These are phyloP conservation scores for Danionella dracula DNA, from an alignment of 2,797 vertebrate genomes.

Conservation along the genomic window DNA sequence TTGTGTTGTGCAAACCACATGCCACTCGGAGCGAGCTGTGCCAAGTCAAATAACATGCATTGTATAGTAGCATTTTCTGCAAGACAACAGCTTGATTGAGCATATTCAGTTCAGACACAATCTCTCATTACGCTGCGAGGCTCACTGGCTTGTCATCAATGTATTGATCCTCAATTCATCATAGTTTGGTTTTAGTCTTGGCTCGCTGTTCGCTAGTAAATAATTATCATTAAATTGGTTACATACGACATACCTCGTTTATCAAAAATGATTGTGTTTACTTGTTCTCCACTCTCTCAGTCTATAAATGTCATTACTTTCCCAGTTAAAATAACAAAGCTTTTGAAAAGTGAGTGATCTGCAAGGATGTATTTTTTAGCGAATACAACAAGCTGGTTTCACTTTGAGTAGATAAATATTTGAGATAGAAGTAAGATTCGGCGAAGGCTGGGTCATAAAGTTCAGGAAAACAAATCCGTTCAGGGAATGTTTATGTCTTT, in stretches of 20 bases:
- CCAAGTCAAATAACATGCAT: conserved; percentile 31
- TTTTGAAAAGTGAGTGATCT: conserved; percentile 7
- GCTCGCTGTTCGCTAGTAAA: conserved; percentile 9
- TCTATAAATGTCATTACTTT: conserved; percentile 16
- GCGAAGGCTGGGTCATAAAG: conserved; percentile 9
- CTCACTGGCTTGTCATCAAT: conserved; percentile 32
- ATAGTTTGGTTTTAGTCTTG: conserved; percentile 10
- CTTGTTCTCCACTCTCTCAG: conserved; percentile 9
- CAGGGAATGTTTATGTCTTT: conserved; percentile 16
- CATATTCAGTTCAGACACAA: conserved; percentile 21
- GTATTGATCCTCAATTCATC: conserved; percentile 30
- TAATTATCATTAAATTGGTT: conserved; percentile 28
- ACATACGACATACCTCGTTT: neutral
- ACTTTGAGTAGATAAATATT: conserved; percentile 24
- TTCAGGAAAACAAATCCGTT: conserved; percentile 26
- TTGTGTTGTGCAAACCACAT: conserved; percentile 34
- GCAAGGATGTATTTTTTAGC: conserved; percentile 14
- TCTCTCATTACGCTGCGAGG: conserved; percentile 7
- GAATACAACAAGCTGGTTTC: conserved; percentile 20
- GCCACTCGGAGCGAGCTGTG: conserved; percentile 14
- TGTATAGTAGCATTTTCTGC: conserved; percentile 29
- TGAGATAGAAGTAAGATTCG: conserved; percentile 31
- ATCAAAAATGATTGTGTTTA: conserved; percentile 16
- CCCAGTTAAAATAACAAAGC: conserved; percentile 7
- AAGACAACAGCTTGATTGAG: conserved; percentile 34